Evolutionary conservation across 2,797 vertebrate genomes (phyloP), one percentile per base, ranked within the genome.

Genomic region (Microctenopoma lineatum): DNA sequence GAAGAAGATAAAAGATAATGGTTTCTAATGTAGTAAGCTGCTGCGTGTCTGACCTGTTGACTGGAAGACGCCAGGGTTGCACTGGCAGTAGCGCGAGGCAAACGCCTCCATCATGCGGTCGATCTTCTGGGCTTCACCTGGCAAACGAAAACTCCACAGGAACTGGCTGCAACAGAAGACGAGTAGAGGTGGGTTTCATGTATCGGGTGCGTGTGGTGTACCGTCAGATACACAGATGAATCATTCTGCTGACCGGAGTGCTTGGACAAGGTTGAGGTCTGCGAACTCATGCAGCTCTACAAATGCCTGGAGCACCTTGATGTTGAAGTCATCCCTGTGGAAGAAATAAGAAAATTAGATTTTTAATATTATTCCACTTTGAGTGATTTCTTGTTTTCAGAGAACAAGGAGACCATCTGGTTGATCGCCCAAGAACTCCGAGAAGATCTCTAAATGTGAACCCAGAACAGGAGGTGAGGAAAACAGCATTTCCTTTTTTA

Each of bases 21-120:
- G 10, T 52, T 39, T 38, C 15, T 11, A 21, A 3, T 1, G 26
- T 36, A 62, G 34, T 6, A 58, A 32, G 27, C 27, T 34, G 58
- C 34, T 45, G 47, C 9, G 61, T 47, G 16, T 75, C 87, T 84
- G 53, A 99, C 97, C 97, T 95, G 98, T 97, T 14, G 97, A 98
- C 94, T 98, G 97, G 93, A 98, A 98, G 86, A 99, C 97, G 4
- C 97, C 97, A 0, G 95, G 95, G 89, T 99, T 99, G 89, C 97
- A 99, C 86, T 98, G 95, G 85, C 98, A 98, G 87, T 99, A 99
- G 55, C 98, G 96, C 0, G 96, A 94, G 18, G 97, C 97, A 54
- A 99, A 99, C 1, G 97, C 94, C 92, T 99, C 98, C 97, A 98
- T 98, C 98, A 99, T 99, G 14, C 97, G 94, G 77, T 98, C 97